Evolutionary conservation across 2,113 vertebrate species (phyloP), one percentile per base, ranked within the genome.

Genomic region (Halcyon malimbica): DNA sequence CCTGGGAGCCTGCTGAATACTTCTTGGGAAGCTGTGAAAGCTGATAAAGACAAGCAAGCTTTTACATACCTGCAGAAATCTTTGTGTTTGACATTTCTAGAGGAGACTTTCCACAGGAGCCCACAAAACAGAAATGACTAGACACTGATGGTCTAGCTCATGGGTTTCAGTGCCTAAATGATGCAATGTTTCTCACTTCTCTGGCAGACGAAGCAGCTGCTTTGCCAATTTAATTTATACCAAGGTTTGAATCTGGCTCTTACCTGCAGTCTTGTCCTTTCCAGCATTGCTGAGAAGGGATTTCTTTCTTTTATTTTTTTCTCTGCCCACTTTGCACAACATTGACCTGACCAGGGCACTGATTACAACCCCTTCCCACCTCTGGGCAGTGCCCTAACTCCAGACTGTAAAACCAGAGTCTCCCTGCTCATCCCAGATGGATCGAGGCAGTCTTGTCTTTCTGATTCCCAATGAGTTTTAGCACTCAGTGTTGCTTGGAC

Each of bases 401-500:
- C 35, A 48, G 81, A 18, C 65, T 63, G 21, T n/a, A 41, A 68
- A 53, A 28, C 29, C 18, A 37, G 46, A 48, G 37, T 37, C 5
- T 62, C 50, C 29, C n/a, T 53, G 48, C 1, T 3, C 23, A 11
- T 29, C 28, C 53, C 0, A 0, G 12, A 19, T 5, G 4, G 42
- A 23, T 4, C 0, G 0, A 35, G 28, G 10, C 50, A 65, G 51
- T 57, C 31, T 57, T 57, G 31, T 13, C 3, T 57, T 14, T 41
- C 28, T 35, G 87, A 54, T 41, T 80, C n/a, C 39, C 62, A 41
- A 18, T 37, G 42, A 76, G 14, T 56, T 87, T 33, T n/a, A 70
- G 20, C 23, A 16, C 26, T 75, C 48, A 33, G 48, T 0, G 2
- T 10, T 63, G 25, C 33, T 48, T 46, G 17, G 39, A 21, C 0